These are phyloP conservation scores for Amiota mariae DNA, from an alignment of 2,888 invertebrate species.

Conservation along the genomic window DNA sequence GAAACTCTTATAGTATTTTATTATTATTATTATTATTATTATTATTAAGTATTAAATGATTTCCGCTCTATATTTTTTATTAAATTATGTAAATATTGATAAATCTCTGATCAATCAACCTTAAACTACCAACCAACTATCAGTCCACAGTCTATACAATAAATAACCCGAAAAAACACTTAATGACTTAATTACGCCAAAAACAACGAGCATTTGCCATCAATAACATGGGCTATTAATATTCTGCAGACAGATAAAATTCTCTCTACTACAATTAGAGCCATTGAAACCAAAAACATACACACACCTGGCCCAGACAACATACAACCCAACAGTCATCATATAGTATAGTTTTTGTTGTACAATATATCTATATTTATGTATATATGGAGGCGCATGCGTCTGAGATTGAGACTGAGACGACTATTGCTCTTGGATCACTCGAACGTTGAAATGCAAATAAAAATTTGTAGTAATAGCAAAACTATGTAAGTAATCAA, in stretches of 20 bases:
- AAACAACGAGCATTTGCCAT: slow-evolving; percentile 69
- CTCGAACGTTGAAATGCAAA: slow-evolving; percentile 49
- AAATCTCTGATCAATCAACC: too few relatives aligned
- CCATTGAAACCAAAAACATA: slow-evolving; percentile 9
- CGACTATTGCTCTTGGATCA: not conserved
- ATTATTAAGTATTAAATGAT: too few relatives aligned
- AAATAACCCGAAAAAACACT: slow-evolving; percentile 23
- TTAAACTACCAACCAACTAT: too few relatives aligned
- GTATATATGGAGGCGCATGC: slow-evolving; percentile 21
- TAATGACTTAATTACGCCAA: slow-evolving; percentile 69
- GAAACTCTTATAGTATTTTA: too few relatives aligned
- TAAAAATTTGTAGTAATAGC: slow-evolving; percentile 67
- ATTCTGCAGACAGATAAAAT: slow-evolving; percentile 53
- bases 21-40: too few relatives aligned
- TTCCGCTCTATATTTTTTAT: too few relatives aligned
- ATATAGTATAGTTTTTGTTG: too few relatives aligned
- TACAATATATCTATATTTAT: not conserved
- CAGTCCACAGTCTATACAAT: not conserved
- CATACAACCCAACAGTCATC: slow-evolving; percentile 22
- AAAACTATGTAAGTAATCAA: slow-evolving; percentile 68
- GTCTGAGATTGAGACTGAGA: not conserved
- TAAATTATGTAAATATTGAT: too few relatives aligned
- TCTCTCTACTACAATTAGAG: slow-evolving; percentile 62
- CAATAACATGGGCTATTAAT: slow-evolving; percentile 68
- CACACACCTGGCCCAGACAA: slow-evolving; percentile 2